Evolutionary conservation across 1,140 invertebrate genomes (phyloP).

Genomic region (Argopecten irradians): DNA sequence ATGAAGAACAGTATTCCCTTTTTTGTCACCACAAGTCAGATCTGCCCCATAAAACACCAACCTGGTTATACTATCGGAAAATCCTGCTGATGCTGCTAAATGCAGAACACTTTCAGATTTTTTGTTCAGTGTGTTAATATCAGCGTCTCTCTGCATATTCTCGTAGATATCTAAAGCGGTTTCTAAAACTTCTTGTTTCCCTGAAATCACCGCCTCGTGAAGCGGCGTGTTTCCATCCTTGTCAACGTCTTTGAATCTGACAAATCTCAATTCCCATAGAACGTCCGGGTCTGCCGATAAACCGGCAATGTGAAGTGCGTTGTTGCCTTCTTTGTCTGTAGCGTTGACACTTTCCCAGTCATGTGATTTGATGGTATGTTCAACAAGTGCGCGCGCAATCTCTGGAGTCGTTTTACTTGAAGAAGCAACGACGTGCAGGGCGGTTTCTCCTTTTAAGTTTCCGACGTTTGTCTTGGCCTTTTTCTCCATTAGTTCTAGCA

Average conservation of each 20-base stretch:
- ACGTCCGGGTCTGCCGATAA: constrained; percentile 66
- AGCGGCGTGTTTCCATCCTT: constrained; percentile 59
- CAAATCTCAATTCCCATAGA: constrained; percentile 67
- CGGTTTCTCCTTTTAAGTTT: constrained; percentile 66
- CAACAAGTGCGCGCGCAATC: constrained; percentile 61
- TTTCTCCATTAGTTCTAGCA: constrained; percentile 62
- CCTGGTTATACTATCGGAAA: constrained; percentile 48
- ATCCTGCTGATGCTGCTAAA: constrained; percentile 60
- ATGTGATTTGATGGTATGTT: constrained; percentile 68
- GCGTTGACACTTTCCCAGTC: constrained; percentile 69
- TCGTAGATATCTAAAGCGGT: constrained; percentile 71
- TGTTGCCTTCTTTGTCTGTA: constrained; percentile 66
- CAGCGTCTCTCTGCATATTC: constrained; percentile 65
- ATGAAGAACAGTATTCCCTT: constrained; percentile 68
- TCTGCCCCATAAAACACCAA: constrained; percentile 61
- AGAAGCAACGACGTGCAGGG: constrained; percentile 66
- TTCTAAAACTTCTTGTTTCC: constrained; percentile 59
- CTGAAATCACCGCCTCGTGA: constrained; percentile 56
- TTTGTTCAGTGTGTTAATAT: constrained; percentile 66
- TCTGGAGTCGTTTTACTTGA: constrained; percentile 60
- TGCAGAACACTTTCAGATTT: constrained; percentile 62
- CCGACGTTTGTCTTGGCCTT: constrained; percentile 67
- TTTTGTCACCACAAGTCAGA: constrained; percentile 56
- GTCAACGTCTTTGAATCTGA: constrained; percentile 65
- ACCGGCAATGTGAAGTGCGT: constrained; percentile 69